A percentile compares a stretch with the other conserved stretches of the same genome.
Conservation (phyloP, 2,113 vertebrate genomes). For the Hyla sarda region DNA sequence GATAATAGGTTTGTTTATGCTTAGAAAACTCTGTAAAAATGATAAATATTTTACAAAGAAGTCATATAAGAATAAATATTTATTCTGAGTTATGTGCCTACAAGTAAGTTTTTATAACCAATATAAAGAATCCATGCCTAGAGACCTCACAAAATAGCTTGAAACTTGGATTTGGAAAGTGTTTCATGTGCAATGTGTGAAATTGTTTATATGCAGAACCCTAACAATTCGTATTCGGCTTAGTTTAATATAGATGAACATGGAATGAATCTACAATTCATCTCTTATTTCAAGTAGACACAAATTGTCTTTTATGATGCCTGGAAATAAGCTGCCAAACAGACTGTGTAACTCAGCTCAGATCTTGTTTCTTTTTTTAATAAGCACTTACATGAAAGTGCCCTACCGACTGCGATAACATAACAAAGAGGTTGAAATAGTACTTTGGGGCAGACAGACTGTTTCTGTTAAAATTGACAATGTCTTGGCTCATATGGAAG, state of each 20-base stretch:
- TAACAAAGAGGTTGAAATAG: slow-evolving; percentile 19
- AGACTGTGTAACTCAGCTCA: slow-evolving; percentile 8
- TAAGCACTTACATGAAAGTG: slow-evolving; percentile 5
- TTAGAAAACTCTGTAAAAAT: neutral
- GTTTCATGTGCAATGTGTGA: neutral
- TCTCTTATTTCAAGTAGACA: slow-evolving; percentile 24
- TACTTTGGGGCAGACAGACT: neutral
- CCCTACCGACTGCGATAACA: neutral
- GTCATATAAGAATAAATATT: neutral
- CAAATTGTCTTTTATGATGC: neutral
- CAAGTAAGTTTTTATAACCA: neutral
- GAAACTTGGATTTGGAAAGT: neutral
- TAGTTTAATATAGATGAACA: slow-evolving; percentile 10
- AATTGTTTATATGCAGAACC: neutral
- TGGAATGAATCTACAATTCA: slow-evolving; percentile 19
- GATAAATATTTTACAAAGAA: neutral
- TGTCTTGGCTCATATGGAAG: slow-evolving; percentile 3
- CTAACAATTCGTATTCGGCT: neutral
- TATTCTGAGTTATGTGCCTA: neutral
- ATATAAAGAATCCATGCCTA: neutral
- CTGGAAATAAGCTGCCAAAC: neutral
- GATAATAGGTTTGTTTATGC: too few species aligned
- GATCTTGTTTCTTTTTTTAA: neutral
- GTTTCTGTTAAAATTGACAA: neutral
- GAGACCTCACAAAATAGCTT: neutral